Evolutionary conservation across 2,113 vertebrate species (phyloP), one percentile per base, ranked within the genome.

Genomic region (Prunella fulvescens): DNA sequence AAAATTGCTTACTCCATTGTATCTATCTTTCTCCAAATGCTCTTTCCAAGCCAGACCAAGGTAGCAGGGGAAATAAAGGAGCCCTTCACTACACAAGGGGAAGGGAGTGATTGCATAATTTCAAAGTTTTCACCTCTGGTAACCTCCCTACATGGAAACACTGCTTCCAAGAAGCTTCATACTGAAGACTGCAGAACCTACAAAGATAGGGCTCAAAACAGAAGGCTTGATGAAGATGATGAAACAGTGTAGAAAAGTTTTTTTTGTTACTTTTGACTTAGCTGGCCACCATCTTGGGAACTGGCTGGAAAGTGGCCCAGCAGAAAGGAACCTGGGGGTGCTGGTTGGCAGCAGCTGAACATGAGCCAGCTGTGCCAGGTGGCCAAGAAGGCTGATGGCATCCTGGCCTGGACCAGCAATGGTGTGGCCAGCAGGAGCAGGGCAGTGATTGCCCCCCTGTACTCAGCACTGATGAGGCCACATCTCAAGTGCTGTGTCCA

Each of bases 401-500:
- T 56, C 48, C 70, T 20, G 11, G 40, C 61, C 1, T 76, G 54
- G 13, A 28, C 23, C 56, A 77, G 42, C 31, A 61, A 19, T 14
- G 2, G 12, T 31, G 35, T 16, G 35, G 17, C 29, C 70, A 76
- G 62, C 47, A 83, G 62, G 14, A 54, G 1, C 20, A 69, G 18
- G 12, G 20, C 35, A 69, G 11, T 0, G 47, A 61, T 19, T 26
- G 29, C 10, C 8, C n/a, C 22, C 12, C 70, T 40, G 29, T 23
- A 28, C 54, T 35, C 0, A 0, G 47, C n/a, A 31, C 40, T 76
- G 53, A 7, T 25, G 45, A 73, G 44, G 60, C 19, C 1, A 3
- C 9, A 6, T 6, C 47, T 53, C 0, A 0, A 90, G 12, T 13
- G 0, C 25, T 18, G 6, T 9, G 31, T 3, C 22, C 54, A 62